Conservation (phyloP, 2,113 vertebrate species). For the Erpornis zantholeuca region DNA sequence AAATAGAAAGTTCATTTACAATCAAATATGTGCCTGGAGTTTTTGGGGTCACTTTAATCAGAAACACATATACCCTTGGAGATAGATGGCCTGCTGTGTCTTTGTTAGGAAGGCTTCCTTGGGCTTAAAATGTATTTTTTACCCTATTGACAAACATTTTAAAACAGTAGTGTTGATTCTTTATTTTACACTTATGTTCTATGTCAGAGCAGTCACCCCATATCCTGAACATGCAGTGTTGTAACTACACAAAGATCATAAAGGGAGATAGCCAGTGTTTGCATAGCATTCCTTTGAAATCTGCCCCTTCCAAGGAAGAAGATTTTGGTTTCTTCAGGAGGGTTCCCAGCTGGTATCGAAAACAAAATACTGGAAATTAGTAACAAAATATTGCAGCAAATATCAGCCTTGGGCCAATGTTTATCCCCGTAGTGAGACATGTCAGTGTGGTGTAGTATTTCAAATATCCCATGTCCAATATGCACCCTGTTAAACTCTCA, state of each 20-base stretch:
- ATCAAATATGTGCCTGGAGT: background rate
- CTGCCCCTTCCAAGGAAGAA: background rate
- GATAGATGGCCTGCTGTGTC: background rate
- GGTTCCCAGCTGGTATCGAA: background rate
- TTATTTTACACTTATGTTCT: background rate
- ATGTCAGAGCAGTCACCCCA: background rate
- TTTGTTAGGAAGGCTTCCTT: background rate
- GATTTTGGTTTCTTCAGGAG: background rate
- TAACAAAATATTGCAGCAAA: background rate
- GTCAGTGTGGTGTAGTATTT: background rate
- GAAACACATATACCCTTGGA: background rate
- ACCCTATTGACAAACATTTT: background rate
- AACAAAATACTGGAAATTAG: background rate
- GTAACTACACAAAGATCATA: background rate
- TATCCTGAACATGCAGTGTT: background rate
- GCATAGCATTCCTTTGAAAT: background rate
- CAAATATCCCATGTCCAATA: rapidly evolving
- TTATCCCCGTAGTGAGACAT: background rate
- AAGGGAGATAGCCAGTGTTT: background rate
- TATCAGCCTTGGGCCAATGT: background rate
- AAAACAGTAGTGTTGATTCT: background rate
- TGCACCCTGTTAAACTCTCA: background rate
- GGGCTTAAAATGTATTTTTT: background rate
- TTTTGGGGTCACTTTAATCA: background rate
- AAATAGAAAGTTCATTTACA: background rate